phyloP scores from a whole-genome alignment of 1,140 invertebrate genomes.

The Acyrthosiphon pisum region DNA sequence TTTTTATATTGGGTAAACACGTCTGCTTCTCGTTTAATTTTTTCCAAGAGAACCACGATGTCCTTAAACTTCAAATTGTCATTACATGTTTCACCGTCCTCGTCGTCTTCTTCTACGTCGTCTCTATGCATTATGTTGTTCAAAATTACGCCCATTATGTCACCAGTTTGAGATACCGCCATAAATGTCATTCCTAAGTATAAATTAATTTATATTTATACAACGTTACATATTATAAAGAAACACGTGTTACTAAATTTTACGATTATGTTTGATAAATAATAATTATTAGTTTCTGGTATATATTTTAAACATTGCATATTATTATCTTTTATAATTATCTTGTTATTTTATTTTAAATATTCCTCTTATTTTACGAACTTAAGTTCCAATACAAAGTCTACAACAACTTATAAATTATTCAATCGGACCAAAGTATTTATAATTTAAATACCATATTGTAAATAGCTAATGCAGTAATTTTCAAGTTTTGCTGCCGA shows the following conservation, averaged over 20 bases:
- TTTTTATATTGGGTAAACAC: conserved; percentile 68
- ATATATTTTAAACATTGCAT: not conserved
- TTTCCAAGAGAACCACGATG: conserved; percentile 69
- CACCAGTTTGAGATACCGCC: conserved; percentile 68
- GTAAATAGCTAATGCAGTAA: conserved; percentile 68
- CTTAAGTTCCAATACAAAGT: not conserved
- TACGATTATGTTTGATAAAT: not conserved
- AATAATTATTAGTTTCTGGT: not conserved
- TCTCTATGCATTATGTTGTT: conserved; percentile 63
- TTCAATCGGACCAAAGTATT: not conserved
- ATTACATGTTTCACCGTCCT: conserved; percentile 54
- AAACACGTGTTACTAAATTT: not conserved
- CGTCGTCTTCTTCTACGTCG: conserved; percentile 46
- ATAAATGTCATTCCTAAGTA: conserved; percentile 68
- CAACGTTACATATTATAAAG: not conserved
- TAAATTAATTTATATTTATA: not conserved
- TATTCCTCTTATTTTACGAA: not conserved
- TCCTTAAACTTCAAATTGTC: conserved; percentile 63
- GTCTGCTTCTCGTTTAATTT: conserved; percentile 68
- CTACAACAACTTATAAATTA: not conserved
- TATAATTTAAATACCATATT: conserved; percentile 63
- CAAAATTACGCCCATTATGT: conserved; percentile 69
- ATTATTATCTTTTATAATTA: not conserved
- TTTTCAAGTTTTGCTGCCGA: conserved; percentile 71
- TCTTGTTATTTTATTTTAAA: not conserved